Evolutionary conservation across 2,888 invertebrate genomes (phyloP), one percentile per base, ranked within the genome.

Genomic region (Macrosoma leucophasiata): DNA sequence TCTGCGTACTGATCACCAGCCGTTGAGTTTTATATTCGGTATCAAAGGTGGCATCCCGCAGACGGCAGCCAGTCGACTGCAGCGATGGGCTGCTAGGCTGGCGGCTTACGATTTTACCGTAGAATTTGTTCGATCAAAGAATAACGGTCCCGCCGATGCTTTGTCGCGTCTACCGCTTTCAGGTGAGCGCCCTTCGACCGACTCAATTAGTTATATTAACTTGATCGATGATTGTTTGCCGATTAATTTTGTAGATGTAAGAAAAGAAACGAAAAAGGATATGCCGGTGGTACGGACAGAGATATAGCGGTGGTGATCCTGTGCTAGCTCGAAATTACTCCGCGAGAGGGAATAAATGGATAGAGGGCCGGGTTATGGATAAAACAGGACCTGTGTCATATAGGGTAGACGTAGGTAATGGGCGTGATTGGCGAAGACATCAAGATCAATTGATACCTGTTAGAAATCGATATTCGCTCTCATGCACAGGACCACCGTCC

Each of bases 1-100:
- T 1, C 34, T 73, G 5, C 11, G 58, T 4, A 74, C 69, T 0
- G 72, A 74, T 40, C 63, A 72, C 36, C 52, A 67, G 37, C 71
- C 76, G 2, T 39, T 79, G 4, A 43, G 48, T 5, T 41, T 47
- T 3, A 60, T 78, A 17, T 62, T 75, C 19, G 23, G 28, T 1
- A 26, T 33, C 2, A 31, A 39, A 7, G 20, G 20, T 7, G 39
- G 42, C n/a, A 46, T 33, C 41, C 61, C 46, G 29, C 39, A 28
- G 15, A 43, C 55, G 23, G 55, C 56, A 9, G 52, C 63, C 7
- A 51, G 51, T 17, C 44, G 54, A 13, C 44, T 58, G 39, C 58
- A 49, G 35, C 36, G 52, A 27, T 67, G 56, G 55, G 57, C 62
- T 11, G 24, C 50, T 14, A 33, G 49, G 1, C 36, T 73, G 6